Conservation (phyloP, 2,888 invertebrate species). For the Volucella inanis region DNA sequence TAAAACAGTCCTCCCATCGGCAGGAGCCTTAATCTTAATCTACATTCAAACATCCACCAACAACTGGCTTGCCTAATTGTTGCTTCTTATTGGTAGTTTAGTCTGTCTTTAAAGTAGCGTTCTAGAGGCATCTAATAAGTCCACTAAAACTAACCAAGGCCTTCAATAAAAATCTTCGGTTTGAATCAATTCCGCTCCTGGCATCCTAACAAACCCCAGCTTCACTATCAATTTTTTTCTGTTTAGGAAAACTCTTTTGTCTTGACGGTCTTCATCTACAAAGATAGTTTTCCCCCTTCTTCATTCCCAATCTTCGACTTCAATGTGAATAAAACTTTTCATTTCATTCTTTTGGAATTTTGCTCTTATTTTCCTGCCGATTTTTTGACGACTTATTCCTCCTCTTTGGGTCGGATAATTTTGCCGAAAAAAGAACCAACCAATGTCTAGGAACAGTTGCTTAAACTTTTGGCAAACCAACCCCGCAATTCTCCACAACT, state of each 20-base stretch:
- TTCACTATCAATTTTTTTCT: constrained; percentile 53
- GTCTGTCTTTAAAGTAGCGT: no score
- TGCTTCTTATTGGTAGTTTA: no score
- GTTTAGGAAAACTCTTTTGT: constrained; percentile 56
- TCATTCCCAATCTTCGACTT: neutral
- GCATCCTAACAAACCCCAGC: constrained; percentile 20
- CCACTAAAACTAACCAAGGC: no score
- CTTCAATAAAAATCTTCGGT: neutral
- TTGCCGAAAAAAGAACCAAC: constrained; percentile 2
- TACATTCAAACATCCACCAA: no score
- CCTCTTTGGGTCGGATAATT: constrained; percentile 40
- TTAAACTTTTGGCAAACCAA: constrained; percentile 54
- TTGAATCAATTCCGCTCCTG: constrained; percentile 24
- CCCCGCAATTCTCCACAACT: constrained; percentile 29
- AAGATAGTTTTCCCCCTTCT: constrained; percentile 36
- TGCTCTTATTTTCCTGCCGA: constrained; percentile 44
- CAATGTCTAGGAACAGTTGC: constrained; percentile 53
- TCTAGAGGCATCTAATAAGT: no score
- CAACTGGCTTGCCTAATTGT: no score
- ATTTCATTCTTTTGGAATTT: constrained; percentile 37
- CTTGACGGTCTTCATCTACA: constrained; percentile 45
- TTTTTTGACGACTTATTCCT: constrained; percentile 68
- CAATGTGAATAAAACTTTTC: constrained; percentile 36
- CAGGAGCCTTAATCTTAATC: no score
- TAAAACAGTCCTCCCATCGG: no score